These are phyloP conservation scores for Seriola rivoliana DNA, from an alignment of 2,113 vertebrate species.

Conservation along the genomic window DNA sequence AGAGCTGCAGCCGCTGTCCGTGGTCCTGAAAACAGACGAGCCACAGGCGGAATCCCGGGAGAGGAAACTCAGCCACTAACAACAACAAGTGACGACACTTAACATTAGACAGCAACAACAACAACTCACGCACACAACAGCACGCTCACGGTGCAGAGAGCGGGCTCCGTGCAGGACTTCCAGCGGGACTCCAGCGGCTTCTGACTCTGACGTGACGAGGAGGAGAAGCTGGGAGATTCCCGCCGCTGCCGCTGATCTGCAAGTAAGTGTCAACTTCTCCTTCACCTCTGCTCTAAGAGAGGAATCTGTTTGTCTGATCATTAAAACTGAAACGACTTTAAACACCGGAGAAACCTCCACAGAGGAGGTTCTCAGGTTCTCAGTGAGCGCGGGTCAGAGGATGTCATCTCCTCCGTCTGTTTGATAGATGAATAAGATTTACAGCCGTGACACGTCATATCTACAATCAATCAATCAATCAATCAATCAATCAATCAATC, in stretches of 20 bases:
- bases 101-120: neutral
- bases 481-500: no score
- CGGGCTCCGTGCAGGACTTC: neutral
- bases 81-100: neutral
- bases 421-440: no score
- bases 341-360: no score
- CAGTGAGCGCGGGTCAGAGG: no score
- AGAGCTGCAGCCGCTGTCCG: constrained; percentile 49
- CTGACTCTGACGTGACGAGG: constrained; percentile 41
- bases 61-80: neutral
- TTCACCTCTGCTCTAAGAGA: neutral
- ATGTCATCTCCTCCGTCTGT: no score
- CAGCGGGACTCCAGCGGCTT: neutral
- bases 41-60: constrained; percentile 22
- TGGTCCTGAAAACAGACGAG: constrained; percentile 53
- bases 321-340: neutral
- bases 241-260: constrained; percentile 26
- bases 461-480: no score
- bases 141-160: neutral
- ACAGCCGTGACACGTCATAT: no score
- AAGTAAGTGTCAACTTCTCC: constrained; percentile 51
- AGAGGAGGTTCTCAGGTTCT: no score
- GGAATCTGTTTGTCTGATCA: neutral
- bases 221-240: constrained; percentile 57
- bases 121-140: neutral